Conservation (phyloP, 2,888 invertebrate genomes). For the Cataglyphis cursor region DNA sequence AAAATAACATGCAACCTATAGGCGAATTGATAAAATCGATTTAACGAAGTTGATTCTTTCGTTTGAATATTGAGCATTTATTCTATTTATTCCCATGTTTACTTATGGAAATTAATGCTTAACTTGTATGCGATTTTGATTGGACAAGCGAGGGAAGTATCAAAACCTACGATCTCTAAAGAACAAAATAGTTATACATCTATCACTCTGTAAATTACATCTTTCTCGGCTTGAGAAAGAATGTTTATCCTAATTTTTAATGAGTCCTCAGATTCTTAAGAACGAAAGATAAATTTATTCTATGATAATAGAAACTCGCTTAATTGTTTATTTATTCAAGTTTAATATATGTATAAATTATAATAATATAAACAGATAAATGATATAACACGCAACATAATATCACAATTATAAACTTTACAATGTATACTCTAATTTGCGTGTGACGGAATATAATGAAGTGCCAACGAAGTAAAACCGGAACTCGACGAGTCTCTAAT, state of each 20-base stretch:
- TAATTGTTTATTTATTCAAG: neutral
- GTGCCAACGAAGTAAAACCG: conserved; percentile 51
- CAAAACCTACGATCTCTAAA: neutral
- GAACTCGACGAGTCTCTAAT: conserved; percentile 41
- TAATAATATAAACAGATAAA: neutral
- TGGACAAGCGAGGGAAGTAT: neutral
- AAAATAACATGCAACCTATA: neutral
- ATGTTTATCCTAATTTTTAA: neutral
- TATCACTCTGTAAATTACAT: neutral
- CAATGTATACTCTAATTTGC: neutral
- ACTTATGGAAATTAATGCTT: conserved; percentile 32
- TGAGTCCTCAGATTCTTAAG: neutral
- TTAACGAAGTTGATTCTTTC: conserved; percentile 9
- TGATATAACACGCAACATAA: neutral
- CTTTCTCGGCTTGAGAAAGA: neutral
- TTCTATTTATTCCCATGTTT: conserved; percentile 22
- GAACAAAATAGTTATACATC: neutral
- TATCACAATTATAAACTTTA: neutral
- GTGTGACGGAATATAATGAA: conserved; percentile 53
- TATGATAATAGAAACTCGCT: neutral
- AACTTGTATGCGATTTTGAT: conserved; percentile 16
- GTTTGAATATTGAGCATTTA: conserved; percentile 24
- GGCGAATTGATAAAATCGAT: conserved; percentile 26
- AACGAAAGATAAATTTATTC: neutral
- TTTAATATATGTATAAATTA: neutral